Evolutionary conservation across 2,888 invertebrate genomes (phyloP).

Genomic region (Agrilus cyanescens): DNA sequence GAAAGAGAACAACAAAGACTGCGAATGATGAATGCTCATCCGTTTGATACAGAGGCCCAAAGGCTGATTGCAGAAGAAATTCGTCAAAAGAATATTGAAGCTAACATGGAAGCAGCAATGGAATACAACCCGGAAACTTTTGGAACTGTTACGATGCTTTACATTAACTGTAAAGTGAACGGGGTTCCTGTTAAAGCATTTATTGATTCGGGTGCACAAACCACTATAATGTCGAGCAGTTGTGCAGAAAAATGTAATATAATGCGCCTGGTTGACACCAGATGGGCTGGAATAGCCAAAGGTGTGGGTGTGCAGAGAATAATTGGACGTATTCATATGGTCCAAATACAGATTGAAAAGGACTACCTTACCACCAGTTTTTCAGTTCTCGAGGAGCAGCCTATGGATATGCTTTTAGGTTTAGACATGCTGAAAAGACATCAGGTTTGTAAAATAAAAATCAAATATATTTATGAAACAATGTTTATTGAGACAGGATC

Average conservation of each 20-base stretch:
- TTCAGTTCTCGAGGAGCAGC: slow-evolving; percentile 91
- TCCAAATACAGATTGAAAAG: slow-evolving; percentile 89
- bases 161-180: slow-evolving; percentile 95
- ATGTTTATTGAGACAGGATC: not conserved
- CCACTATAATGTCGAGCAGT: slow-evolving; percentile 94
- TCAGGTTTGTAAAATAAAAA: slow-evolving; percentile 48
- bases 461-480: not conserved
- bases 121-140: slow-evolving; percentile 98
- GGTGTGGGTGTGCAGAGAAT: slow-evolving; percentile 95
- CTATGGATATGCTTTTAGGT: slow-evolving; percentile 97
- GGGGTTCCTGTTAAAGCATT: slow-evolving; percentile 96
- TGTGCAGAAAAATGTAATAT: slow-evolving; percentile 93
- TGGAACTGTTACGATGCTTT: slow-evolving; percentile 94
- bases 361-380: slow-evolving; percentile 93
- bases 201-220: slow-evolving; percentile 95
- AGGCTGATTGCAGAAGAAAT: slow-evolving; percentile 93
- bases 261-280: slow-evolving; percentile 76
- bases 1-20: slow-evolving; percentile 74
- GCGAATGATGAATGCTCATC: slow-evolving; percentile 85
- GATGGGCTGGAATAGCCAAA: slow-evolving; percentile 94
- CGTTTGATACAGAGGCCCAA: slow-evolving; percentile 93
- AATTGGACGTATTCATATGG: slow-evolving; percentile 93
- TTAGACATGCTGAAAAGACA: slow-evolving; percentile 94
- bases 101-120: slow-evolving; percentile 98
- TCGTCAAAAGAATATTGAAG: slow-evolving; percentile 88